Base-by-base conservation (phyloP, 2,113 vertebrate species). In the Hypomesus transpacificus region DNA sequence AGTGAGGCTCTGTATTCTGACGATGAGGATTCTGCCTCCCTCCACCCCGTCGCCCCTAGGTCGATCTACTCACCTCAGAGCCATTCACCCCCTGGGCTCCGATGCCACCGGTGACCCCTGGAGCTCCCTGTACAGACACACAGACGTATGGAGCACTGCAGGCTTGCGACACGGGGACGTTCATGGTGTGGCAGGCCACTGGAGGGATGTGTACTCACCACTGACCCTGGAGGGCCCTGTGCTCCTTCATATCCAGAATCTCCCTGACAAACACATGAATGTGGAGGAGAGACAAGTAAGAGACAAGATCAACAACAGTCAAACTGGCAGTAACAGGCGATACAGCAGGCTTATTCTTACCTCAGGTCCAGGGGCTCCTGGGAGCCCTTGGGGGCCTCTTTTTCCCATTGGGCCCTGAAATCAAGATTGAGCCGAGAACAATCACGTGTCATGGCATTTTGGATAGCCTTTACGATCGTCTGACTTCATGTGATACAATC, bases 21-120 rank as follows among this genome's bases (percentile, higher is more conserved):
- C 4, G 4, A 7, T 34, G 31, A 34, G 31, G 31, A 34, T 34
- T 34, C 31, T 11, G 8, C 39, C 31, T 13, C 1, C 39, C 39
- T 2, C 39, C 39, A 9, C 39, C 7, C 39, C 9, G 39, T 46
- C 39, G 13, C 39, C 39, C 11, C 9, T 1, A 46, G 9, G 39
- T 46, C 11, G 39, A 39, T 17, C 7, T 58, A 83, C 91, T 83
- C 64, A 94, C 93, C 89, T 92, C 89, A 11, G 92, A 90, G 54
- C 93, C 93, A 0, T 93, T 92, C 53, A 77, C 16, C 2, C 94
- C 94, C 57, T 63, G 88, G 26, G 81, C 74, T 1, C 94, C 93
- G 0, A 87, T 14, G 0, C 70, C 1, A 0, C 93, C 94, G 0
- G 89, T 89, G 51, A 76, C 81, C 17, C 93, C 93, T 0, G 82